Evolutionary conservation across 2,797 vertebrate genomes (phyloP).

Genomic region (Schizopygopsis pylzovi): DNA sequence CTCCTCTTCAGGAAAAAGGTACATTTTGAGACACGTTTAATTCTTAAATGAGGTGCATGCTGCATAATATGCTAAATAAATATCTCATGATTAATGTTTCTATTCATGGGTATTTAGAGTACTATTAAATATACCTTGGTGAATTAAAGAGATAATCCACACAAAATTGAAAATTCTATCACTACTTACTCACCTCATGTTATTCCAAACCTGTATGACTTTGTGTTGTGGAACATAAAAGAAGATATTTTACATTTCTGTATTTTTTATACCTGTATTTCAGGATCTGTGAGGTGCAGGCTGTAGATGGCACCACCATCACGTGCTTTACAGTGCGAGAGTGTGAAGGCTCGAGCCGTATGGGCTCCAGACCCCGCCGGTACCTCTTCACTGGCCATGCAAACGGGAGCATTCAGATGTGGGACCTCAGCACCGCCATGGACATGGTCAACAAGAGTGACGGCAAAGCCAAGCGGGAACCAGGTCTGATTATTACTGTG

Average conservation of each 20-base stretch:
- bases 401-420: slow-evolving; percentile 98
- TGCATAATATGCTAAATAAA: background rate
- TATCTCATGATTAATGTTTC: background rate
- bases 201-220: background rate
- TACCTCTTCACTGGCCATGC: slow-evolving; percentile 96
- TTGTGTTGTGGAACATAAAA: background rate
- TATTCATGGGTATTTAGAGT: background rate
- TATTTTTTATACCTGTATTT: background rate
- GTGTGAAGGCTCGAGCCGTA: slow-evolving; percentile 95
- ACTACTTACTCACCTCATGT: too few relatives aligned
- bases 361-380: slow-evolving; percentile 94
- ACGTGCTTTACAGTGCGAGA: slow-evolving; percentile 93
- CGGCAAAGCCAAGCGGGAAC: slow-evolving; percentile 79
- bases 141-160: background rate
- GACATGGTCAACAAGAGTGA: slow-evolving; percentile 92
- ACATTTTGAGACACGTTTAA: slow-evolving; percentile 22
- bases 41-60: background rate
- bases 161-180: too few relatives aligned
- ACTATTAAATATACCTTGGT: background rate
- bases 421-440: slow-evolving; percentile 98
- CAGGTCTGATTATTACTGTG: slow-evolving; percentile 55
- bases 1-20: slow-evolving; percentile 98
- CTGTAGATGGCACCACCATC: slow-evolving; percentile 95
- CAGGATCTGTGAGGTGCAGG: slow-evolving; percentile 97
- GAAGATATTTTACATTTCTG: background rate